These are phyloP conservation scores for Morpho deidamia DNA, from an alignment of 2,888 invertebrate genomes.

Conservation along the genomic window DNA sequence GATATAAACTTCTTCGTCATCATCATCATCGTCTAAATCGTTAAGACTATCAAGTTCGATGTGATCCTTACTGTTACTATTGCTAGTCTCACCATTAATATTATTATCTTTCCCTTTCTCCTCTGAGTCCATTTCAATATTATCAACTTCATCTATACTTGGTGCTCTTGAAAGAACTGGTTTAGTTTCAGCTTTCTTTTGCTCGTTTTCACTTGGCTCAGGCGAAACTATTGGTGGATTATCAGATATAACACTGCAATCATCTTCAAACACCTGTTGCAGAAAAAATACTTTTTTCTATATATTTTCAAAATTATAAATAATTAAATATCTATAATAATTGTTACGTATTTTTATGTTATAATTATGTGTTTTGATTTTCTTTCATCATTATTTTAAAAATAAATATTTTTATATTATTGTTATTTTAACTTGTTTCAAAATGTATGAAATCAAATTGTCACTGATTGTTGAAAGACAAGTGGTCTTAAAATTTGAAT, in stretches of 20 bases:
- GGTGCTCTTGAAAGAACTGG: constrained; percentile 64
- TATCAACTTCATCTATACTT: constrained; percentile 70
- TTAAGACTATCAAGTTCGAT: constrained; percentile 69
- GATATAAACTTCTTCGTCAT: constrained; percentile 49
- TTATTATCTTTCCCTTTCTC: constrained; percentile 54
- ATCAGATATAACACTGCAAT: constrained; percentile 75
- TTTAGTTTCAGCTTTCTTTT: constrained; percentile 51
- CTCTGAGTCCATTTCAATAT: constrained; percentile 63
- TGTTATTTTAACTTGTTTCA: too few relatives aligned
- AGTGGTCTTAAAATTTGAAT: too few relatives aligned
- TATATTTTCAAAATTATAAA: too few relatives aligned
- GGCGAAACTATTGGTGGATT: constrained; percentile 73
- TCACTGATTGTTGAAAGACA: too few relatives aligned
- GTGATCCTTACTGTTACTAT: constrained; percentile 62
- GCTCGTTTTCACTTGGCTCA: constrained; percentile 68
- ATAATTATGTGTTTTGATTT: too few relatives aligned
- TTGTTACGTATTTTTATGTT: too few relatives aligned
- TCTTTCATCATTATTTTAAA: too few relatives aligned
- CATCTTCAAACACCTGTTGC: constrained; percentile 76
- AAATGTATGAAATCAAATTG: too few relatives aligned
- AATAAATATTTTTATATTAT: too few relatives aligned
- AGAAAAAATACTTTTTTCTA: too few relatives aligned
- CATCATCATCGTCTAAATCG: constrained; percentile 71
- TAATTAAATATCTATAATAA: too few relatives aligned
- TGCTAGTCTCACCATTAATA: constrained; percentile 76